A percentile compares a stretch with the other conserved stretches of the same genome.
Conservation (phyloP, 2,888 invertebrate genomes). For the Thumatha senex region DNA sequence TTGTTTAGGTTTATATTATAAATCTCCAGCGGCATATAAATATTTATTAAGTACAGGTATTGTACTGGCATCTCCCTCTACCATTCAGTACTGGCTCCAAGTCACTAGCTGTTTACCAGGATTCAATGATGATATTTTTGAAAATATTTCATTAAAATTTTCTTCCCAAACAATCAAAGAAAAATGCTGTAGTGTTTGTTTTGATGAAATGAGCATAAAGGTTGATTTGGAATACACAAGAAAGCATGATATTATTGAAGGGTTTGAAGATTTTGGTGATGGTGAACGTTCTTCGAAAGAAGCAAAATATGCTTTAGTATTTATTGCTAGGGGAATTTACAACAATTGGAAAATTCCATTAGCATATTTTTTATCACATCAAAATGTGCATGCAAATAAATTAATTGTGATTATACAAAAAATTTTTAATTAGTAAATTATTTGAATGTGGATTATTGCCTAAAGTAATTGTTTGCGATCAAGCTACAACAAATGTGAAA, state of each 20-base stretch:
- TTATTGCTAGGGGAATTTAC: too few relatives aligned
- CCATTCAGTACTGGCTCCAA: constrained; percentile 12
- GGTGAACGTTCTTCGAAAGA: constrained; percentile 9
- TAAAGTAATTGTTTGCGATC: too few relatives aligned
- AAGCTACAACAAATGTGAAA: too few relatives aligned
- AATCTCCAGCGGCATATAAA: constrained; percentile 18
- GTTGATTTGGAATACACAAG: constrained; percentile 19
- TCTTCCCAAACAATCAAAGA: too few relatives aligned
- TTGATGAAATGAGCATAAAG: constrained; percentile 27
- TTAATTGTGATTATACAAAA: too few relatives aligned
- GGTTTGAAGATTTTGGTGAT: constrained; percentile 25
- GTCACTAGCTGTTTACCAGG: constrained; percentile 10
- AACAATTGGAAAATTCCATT: constrained; percentile 17
- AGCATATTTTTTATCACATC: constrained; percentile 21
- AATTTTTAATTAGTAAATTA: too few relatives aligned
- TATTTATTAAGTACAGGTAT: constrained; percentile 16
- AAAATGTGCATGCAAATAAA: too few relatives aligned
- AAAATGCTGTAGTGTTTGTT: too few relatives aligned
- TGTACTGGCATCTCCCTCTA: constrained; percentile 16
- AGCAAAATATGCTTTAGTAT: constrained; percentile 19
- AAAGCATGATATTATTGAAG: constrained; percentile 25
- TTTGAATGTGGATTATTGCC: too few relatives aligned
- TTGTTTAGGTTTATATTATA: constrained; percentile 22
- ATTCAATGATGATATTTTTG: constrained; percentile 4
- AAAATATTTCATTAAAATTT: too few relatives aligned